Evolutionary conservation across 1,140 invertebrate species (phyloP).

Genomic region (Heliconius himera): DNA sequence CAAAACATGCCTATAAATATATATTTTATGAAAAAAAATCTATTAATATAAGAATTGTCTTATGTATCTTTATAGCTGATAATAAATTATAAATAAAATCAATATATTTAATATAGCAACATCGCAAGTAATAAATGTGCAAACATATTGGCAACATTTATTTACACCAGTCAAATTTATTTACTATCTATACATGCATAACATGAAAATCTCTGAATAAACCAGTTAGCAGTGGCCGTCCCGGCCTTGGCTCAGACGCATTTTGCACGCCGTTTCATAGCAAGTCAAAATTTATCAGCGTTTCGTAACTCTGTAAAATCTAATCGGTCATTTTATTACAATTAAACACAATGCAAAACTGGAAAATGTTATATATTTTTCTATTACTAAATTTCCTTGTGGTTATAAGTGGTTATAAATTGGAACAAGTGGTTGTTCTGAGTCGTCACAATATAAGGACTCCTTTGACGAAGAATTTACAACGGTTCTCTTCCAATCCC

Average conservation of each 20-base stretch:
- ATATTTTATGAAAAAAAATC: too few relatives aligned
- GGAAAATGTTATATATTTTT: slow-evolving; percentile 16
- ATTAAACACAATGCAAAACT: not conserved
- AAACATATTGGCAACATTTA: slow-evolving; percentile 3
- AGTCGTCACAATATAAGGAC: slow-evolving; percentile 70
- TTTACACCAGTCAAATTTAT: not conserved
- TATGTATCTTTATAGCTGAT: too few relatives aligned
- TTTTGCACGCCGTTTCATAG: not conserved
- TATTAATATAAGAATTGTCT: too few relatives aligned
- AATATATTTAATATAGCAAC: not conserved
- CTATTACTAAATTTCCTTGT: slow-evolving; percentile 36
- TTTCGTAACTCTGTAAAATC: not conserved
- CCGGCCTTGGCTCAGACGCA: not conserved
- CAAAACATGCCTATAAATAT: too few relatives aligned
- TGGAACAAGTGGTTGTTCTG: slow-evolving; percentile 65
- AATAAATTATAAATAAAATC: too few relatives aligned
- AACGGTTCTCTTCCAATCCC: slow-evolving; percentile 44
- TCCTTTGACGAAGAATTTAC: slow-evolving; percentile 55
- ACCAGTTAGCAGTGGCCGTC: not conserved
- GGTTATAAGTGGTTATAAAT: slow-evolving; percentile 39
- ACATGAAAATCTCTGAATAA: not conserved
- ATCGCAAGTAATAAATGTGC: not conserved
- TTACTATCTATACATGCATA: not conserved
- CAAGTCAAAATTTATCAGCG: not conserved
- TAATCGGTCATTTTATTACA: not conserved